Evolutionary conservation across 2,888 invertebrate species (phyloP).

Genomic region (Xiphydria camelus): DNA sequence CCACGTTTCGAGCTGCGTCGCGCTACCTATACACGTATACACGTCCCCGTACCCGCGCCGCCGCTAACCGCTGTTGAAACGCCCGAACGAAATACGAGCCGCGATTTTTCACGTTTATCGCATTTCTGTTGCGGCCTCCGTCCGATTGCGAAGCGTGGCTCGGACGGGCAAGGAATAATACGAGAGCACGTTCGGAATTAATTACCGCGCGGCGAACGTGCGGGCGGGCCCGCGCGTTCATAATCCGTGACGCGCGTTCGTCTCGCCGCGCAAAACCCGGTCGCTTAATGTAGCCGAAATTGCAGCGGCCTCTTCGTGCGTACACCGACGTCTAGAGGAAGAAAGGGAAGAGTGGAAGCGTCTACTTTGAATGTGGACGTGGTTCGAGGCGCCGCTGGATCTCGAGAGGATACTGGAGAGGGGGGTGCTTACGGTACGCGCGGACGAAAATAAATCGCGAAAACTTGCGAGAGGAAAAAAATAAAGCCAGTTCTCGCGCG

Average conservation of each 20-base stretch:
- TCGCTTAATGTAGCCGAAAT: constrained; percentile 26
- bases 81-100: no score
- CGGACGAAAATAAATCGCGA: no score
- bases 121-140: constrained; percentile 23
- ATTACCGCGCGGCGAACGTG: constrained; percentile 26
- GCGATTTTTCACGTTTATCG: constrained; percentile 33
- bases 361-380: background rate
- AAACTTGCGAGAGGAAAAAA: no score
- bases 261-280: constrained; percentile 35
- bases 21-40: no score
- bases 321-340: no score
- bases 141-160: constrained; percentile 19
- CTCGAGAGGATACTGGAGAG: no score
- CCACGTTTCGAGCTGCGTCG: no score
- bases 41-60: no score
- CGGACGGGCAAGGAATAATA: constrained; percentile 27
- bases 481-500: no score
- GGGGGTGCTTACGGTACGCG: no score
- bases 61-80: no score
- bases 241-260: constrained; percentile 40
- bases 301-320: background rate
- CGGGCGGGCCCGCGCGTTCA: constrained; percentile 31
- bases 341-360: background rate
- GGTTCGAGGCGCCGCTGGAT: no score
- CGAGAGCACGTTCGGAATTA: constrained; percentile 31